Base-by-base conservation (phyloP, 1,140 invertebrate genomes). In the Drosophila watanabei region DNA sequence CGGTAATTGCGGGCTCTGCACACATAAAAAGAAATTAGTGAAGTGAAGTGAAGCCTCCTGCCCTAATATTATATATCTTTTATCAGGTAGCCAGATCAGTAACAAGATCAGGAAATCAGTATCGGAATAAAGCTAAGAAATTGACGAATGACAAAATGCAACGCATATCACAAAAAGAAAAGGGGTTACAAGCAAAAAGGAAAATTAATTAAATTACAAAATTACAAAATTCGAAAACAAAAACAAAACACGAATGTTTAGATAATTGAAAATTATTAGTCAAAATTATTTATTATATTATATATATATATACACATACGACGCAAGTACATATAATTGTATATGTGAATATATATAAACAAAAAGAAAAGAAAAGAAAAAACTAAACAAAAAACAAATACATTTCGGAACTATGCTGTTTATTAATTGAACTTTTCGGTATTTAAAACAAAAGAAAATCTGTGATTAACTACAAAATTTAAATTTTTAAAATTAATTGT, bases 381-480 rank as follows among this genome's bases (percentile, higher is more conserved):
- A 75, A 24, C 48, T 28, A 43, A 60, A 46, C 58, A 61, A 52
- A 63, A 68, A 61, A 72, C 71, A 77, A 78, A 80, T 79, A 83
- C 71, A 79, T 83, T 88, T 89, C 68, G 71, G 72, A 92, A 89
- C 85, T 90, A 65, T 89, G 75, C 80, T 92, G 75, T 92, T 92
- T 79, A 83, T 75, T 85, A 87, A 90, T 91, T 87, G 76, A 85
- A 85, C 79, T 80, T 92, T 92, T 91, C 76, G 88, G 83, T 84
- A 91, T 87, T 89, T 87, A 82, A 88, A 86, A 90, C 70, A 79
- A 90, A 92, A 84, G 52, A 90, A 85, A 92, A 92, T 92, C 91
- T 92, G 91, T 92, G 91, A 92, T 92, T 92, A 84, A 86, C 86
- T 90, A 90, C 85, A 92, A 92, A 92, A 87, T 91, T 87, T 84